Conservation (phyloP, 1,140 invertebrate species). For the Chironomus striatipennis region DNA sequence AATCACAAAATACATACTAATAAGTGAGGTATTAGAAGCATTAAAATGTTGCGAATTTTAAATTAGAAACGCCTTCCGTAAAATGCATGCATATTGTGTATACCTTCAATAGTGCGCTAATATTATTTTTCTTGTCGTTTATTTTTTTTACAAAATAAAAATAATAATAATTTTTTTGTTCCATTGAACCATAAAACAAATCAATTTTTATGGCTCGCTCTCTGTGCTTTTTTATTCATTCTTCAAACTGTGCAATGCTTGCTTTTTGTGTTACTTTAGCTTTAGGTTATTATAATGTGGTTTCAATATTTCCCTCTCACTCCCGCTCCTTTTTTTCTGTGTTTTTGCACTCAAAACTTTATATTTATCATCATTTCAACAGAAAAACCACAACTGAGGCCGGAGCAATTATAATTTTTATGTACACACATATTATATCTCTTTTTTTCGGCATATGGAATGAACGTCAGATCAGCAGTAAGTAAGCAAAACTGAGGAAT, state of each 20-base stretch:
- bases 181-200: conserved; percentile 22
- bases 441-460: neutral
- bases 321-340: neutral
- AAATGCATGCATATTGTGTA: neutral
- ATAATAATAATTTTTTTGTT: neutral
- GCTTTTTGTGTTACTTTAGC: neutral
- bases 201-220: conserved; percentile 18
- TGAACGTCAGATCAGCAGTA: neutral
- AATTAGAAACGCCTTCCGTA: conserved; percentile 22
- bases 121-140: neutral
- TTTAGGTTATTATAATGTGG: neutral
- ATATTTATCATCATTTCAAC: conserved; percentile 14
- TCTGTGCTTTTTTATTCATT: neutral
- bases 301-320: neutral
- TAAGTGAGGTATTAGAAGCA: neutral
- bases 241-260: neutral
- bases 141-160: neutral
- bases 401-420: neutral
- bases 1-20: too few relatives aligned
- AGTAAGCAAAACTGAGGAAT: neutral
- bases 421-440: neutral
- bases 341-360: neutral
- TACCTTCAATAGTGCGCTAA: neutral
- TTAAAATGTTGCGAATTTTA: conserved; percentile 20
- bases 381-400: conserved; percentile 11